Percentiles rank a stretch among this genome's conserved stretches.
Evolutionary conservation across 2,888 invertebrate species (phyloP).

Genomic region (Exephanes ischioxanthus): DNA sequence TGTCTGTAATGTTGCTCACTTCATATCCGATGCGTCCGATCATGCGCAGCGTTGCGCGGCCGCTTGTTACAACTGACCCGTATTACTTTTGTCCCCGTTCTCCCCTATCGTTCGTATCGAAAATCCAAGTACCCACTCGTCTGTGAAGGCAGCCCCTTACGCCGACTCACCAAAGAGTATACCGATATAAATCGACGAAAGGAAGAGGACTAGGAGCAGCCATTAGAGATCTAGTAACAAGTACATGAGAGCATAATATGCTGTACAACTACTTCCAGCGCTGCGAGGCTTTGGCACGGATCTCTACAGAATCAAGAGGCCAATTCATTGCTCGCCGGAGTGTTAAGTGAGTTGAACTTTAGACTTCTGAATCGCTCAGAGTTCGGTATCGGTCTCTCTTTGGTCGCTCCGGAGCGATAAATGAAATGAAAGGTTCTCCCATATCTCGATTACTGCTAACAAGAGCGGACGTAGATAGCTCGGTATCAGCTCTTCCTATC

Average conservation of each 20-base stretch:
- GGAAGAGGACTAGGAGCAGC: neutral
- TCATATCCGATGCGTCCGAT: too few relatives aligned
- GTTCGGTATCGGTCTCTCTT: neutral
- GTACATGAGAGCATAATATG: neutral
- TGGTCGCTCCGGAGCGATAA: neutral
- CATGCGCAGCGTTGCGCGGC: too few relatives aligned
- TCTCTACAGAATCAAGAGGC: neutral
- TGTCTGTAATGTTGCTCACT: too few relatives aligned
- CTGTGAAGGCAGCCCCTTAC: neutral
- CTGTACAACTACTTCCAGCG: neutral
- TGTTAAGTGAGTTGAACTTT: slow-evolving; percentile 1
- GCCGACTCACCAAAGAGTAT: neutral
- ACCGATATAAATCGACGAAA: neutral
- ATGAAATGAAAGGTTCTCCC: neutral
- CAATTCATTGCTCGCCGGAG: neutral
- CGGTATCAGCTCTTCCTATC: neutral
- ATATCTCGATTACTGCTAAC: neutral
- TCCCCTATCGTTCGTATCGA: neutral
- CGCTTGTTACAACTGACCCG: too few relatives aligned
- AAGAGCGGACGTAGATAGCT: neutral
- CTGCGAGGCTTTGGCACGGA: neutral
- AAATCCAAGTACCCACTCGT: neutral
- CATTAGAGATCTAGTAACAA: slow-evolving; percentile 6
- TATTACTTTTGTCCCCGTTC: too few relatives aligned
- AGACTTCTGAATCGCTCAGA: neutral